phyloP scores from a whole-genome alignment of 2,888 invertebrate species.

The Spisula solida region DNA sequence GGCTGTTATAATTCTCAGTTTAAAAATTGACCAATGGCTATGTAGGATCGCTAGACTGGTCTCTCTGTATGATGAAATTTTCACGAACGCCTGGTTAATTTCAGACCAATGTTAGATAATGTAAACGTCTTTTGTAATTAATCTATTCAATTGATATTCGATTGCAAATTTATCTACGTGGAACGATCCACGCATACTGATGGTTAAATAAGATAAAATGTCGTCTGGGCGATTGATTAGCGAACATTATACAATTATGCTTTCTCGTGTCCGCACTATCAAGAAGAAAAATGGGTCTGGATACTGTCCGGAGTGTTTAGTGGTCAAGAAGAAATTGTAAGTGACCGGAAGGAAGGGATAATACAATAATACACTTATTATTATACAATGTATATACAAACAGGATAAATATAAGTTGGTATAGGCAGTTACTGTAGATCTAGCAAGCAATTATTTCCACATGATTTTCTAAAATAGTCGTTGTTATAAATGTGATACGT shows the following conservation, averaged over 20 bases:
- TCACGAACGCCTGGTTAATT: not conserved
- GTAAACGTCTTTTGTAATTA: not conserved
- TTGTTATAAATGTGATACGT: too few species aligned
- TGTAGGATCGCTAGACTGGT: too few species aligned
- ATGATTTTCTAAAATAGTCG: too few species aligned
- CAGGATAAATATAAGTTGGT: too few species aligned
- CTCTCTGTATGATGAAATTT: not conserved
- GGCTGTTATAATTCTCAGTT: too few species aligned
- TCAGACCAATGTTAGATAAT: not conserved
- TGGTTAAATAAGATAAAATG: not conserved
- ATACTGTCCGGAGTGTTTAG: not conserved
- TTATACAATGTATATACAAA: too few species aligned
- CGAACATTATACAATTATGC: conserved; percentile 1
- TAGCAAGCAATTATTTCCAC: too few species aligned
- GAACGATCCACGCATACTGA: not conserved
- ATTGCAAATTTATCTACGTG: conserved; percentile 5
- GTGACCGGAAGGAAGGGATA: too few species aligned
- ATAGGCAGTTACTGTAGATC: too few species aligned
- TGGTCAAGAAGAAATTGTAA: too few species aligned
- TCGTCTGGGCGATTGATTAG: conserved; percentile 14
- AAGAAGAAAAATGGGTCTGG: not conserved
- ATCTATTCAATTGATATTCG: conserved; percentile 4
- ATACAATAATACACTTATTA: too few species aligned
- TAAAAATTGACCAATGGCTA: too few species aligned
- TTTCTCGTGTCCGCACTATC: not conserved